Evolutionary conservation across 2,797 vertebrate genomes (phyloP).

Genomic region (Bradypodion pumilum): DNA sequence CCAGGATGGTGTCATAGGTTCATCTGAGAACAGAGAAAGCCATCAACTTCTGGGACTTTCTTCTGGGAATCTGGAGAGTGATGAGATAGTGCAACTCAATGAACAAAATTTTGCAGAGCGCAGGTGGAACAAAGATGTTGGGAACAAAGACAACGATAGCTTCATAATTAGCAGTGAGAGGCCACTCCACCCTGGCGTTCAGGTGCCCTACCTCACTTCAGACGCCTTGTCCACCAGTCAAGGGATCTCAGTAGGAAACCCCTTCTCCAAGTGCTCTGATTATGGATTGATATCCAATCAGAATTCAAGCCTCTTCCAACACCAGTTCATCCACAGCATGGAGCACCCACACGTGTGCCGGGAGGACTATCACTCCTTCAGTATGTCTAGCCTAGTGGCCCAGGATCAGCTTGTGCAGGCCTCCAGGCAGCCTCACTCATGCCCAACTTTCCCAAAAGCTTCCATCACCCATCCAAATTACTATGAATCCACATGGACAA

Average conservation of each 20-base stretch:
- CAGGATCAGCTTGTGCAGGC: not conserved
- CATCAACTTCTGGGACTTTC: not conserved
- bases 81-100: not conserved
- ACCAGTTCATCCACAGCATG: not conserved
- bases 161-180: not conserved
- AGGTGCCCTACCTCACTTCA: too few relatives aligned
- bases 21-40: not conserved
- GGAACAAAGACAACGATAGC: not conserved
- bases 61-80: not conserved
- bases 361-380: not conserved
- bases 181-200: not conserved
- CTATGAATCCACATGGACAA: not conserved
- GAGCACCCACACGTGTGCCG: not conserved
- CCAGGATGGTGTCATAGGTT: not conserved
- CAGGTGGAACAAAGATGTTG: not conserved
- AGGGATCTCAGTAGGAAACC: not conserved
- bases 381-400: not conserved
- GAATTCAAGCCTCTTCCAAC: not conserved
- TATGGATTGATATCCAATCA: not conserved
- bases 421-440: not conserved
- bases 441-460: conserved; percentile 5
- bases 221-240: not conserved
- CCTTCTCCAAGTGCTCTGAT: not conserved
- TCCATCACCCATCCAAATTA: conserved; percentile 16
- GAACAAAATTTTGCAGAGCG: not conserved